Conservation (phyloP, 53 echinoderm and acorn worm species). For the Holothuria scabra region DNA sequence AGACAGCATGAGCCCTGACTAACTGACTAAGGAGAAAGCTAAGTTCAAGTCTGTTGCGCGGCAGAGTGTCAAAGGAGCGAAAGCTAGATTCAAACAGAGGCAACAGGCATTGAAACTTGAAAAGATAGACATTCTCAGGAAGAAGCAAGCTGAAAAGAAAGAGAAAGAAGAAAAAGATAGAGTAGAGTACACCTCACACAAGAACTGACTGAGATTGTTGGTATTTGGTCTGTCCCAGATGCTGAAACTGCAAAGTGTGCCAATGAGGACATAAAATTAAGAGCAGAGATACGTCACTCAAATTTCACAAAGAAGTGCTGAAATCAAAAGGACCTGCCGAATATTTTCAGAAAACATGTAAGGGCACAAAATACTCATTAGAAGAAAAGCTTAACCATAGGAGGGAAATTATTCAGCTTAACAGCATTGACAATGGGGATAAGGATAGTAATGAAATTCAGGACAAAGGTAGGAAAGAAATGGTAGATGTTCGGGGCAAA, state of each 20-base stretch:
- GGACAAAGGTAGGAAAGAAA: neutral
- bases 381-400: neutral
- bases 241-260: neutral
- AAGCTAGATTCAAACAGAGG: neutral
- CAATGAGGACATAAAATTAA: neutral
- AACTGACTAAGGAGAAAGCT: neutral
- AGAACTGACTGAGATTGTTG: neutral
- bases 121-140: neutral
- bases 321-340: slow-evolving; percentile 5
- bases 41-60: neutral
- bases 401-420: neutral
- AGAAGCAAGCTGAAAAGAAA: neutral
- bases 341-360: neutral
- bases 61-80: neutral
- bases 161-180: neutral
- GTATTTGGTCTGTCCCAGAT: slow-evolving; percentile 1
- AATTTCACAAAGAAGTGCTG: neutral
- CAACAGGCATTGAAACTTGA: neutral
- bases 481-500: neutral
- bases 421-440: neutral
- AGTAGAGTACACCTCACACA: neutral
- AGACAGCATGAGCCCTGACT: neutral
- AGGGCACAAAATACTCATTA: neutral
- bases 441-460: neutral
- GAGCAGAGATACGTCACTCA: neutral